Percentiles rank a stretch among this genome's conserved stretches.
Conservation (phyloP, 2,113 vertebrate species). For the Ivindomyrus marchei region DNA sequence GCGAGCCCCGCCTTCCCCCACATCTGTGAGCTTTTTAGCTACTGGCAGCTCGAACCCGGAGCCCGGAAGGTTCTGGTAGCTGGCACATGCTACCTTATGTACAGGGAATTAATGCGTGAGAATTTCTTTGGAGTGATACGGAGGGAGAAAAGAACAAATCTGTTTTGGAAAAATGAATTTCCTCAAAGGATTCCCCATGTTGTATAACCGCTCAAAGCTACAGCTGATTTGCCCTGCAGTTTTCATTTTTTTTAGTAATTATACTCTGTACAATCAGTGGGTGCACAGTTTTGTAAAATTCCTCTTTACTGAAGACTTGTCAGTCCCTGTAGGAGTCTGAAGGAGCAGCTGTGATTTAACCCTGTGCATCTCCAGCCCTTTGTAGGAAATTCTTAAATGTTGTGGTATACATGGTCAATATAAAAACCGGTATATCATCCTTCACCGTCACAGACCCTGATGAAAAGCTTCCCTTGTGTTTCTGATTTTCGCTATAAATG, state of each 20-base stretch:
- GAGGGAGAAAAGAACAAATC: not conserved
- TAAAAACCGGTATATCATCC: not conserved
- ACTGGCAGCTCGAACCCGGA: not conserved
- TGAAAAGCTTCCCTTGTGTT: not conserved
- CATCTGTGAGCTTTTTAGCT: not conserved
- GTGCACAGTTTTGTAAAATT: not conserved
- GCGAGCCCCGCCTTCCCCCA: not conserved
- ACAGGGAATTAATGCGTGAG: constrained; percentile 5
- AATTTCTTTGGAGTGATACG: constrained; percentile 6
- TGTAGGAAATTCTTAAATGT: not conserved
- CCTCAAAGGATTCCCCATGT: constrained; percentile 4
- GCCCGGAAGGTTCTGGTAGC: not conserved
- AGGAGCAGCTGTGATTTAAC: not conserved
- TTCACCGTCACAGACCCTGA: not conserved
- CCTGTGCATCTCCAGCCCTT: not conserved
- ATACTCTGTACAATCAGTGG: not conserved
- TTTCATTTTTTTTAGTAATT: not conserved
- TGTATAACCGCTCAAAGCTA: not conserved
- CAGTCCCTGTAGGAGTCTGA: not conserved
- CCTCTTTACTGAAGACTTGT: not conserved
- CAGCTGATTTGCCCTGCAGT: not conserved
- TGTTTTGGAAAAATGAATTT: not conserved
- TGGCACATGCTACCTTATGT: not conserved
- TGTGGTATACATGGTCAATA: not conserved
- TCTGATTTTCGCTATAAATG: not conserved